Evolutionary conservation across 2,113 vertebrate species (phyloP), one percentile per base, ranked within the genome.

Genomic region (Ophthalmolycus amberensis): DNA sequence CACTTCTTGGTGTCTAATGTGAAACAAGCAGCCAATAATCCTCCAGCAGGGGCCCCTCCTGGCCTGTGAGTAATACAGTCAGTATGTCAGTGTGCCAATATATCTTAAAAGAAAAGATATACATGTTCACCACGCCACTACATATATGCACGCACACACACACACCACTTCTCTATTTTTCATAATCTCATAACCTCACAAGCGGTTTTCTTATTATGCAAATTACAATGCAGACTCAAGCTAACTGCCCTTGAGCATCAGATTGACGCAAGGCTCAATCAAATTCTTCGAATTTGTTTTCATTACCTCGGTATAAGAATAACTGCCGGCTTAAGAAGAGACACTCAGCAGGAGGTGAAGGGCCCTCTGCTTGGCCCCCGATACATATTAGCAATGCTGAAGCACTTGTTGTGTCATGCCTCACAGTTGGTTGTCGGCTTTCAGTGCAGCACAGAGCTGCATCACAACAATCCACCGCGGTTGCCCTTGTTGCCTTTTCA

Each of bases 61-160:
- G 66, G 18, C 48, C n/a, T 32, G 25, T 22, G 52, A 37, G 73
- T 77, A 46, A 80, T 65, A 12, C 67, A 56, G 73, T 83, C 75
- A 92, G 52, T 82, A 58, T 85, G 84, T 87, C 76, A 90, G 84
- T 83, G 52, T 87, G 83, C 76, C 89, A 79, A 52, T 22, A 54
- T 52, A 32, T 50, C 4, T 52, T 37, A 38, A 25, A 70, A 25
- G 7, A 37, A 44, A 64, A 68, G 9, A 22, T 11, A 38, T 16
- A 1, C 40, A 77, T 50, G 38, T 58, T 67, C 65, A 46, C 9
- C 16, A 25, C 9, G n/a, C n/a, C n/a, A n/a, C n/a, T 9, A 63
- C 11, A 69, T 34, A 40, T 10, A 11, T 64, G 60, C 18, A 64
- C n/a, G 34, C 65, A 37, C 16, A 5, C 18, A 48, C 12, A 54